Conservation (phyloP, 2,888 invertebrate genomes). For the Notodonta ziczac region DNA sequence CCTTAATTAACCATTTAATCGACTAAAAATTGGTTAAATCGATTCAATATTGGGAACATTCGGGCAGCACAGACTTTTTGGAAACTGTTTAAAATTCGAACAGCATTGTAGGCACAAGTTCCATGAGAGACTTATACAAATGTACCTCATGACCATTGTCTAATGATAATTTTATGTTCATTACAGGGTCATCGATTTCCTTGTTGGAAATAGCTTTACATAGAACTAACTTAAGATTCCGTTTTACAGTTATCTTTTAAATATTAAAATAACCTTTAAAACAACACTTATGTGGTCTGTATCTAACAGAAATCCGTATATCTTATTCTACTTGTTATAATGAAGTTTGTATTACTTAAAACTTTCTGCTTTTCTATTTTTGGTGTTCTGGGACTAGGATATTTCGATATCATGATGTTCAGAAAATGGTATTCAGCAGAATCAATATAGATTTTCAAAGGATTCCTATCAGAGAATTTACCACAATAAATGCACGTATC, state of each 20-base stretch:
- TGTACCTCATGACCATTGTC: conserved; percentile 23
- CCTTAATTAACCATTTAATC: not conserved
- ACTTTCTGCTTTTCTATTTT: too few species aligned
- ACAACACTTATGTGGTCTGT: too few species aligned
- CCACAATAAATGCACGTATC: too few species aligned
- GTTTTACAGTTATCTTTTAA: not conserved
- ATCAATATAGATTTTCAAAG: too few species aligned
- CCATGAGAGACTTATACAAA: conserved; percentile 16
- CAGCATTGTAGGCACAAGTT: conserved; percentile 17
- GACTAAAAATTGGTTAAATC: not conserved
- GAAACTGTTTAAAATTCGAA: conserved; percentile 33
- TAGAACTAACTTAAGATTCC: conserved; percentile 30
- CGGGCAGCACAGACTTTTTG: conserved; percentile 1
- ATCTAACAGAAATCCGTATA: too few species aligned
- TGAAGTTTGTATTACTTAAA: too few species aligned
- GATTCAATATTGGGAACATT: not conserved
- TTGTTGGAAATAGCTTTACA: conserved; percentile 26
- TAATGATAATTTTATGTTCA: conserved; percentile 22
- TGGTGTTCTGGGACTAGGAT: too few species aligned
- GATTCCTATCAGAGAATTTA: too few species aligned
- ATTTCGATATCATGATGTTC: too few species aligned
- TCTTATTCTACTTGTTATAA: too few species aligned
- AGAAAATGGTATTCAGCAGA: too few species aligned
- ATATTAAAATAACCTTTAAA: too few species aligned
- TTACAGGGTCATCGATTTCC: conserved; percentile 30